Percentiles rank a stretch among this genome's conserved stretches.
These are phyloP conservation scores for Lasiommata megera DNA, from an alignment of 2,888 invertebrate genomes.

Conservation along the genomic window DNA sequence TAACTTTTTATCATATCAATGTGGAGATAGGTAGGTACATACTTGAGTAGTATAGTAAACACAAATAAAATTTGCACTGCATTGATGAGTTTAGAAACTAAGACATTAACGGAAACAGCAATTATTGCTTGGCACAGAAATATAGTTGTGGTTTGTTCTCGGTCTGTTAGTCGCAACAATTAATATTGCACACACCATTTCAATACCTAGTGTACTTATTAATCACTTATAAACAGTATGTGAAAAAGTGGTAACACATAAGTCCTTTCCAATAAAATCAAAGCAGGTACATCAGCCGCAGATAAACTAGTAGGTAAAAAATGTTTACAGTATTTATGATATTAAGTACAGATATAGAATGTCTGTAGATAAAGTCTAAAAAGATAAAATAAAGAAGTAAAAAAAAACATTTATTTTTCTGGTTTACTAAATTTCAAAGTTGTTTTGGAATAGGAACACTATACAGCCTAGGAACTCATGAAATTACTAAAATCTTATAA, in stretches of 20 bases:
- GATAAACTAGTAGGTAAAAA: too few species aligned
- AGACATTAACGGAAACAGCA: slow-evolving; percentile 44
- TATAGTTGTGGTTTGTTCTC: slow-evolving; percentile 43
- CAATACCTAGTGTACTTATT: slow-evolving; percentile 19
- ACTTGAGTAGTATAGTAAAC: background rate
- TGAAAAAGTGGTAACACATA: background rate
- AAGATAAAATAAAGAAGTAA: too few species aligned
- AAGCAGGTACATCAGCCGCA: background rate
- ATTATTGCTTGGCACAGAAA: slow-evolving; percentile 44
- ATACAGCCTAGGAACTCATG: too few species aligned
- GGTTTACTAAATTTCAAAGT: too few species aligned
- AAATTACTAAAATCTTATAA: too few species aligned
- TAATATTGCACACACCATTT: slow-evolving; percentile 48
- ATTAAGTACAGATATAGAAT: too few species aligned
- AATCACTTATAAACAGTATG: slow-evolving; percentile 7
- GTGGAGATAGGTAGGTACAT: too few species aligned
- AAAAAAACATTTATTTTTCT: too few species aligned
- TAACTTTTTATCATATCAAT: too few species aligned
- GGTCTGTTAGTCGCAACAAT: slow-evolving; percentile 52
- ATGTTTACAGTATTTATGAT: too few species aligned
- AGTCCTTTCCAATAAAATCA: background rate
- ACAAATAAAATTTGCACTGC: background rate
- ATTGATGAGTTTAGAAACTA: slow-evolving; percentile 27
- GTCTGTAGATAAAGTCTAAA: too few species aligned
- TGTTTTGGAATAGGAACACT: too few species aligned